Base-by-base conservation (phyloP, 2,797 vertebrate genomes). In the Betta splendens region DNA sequence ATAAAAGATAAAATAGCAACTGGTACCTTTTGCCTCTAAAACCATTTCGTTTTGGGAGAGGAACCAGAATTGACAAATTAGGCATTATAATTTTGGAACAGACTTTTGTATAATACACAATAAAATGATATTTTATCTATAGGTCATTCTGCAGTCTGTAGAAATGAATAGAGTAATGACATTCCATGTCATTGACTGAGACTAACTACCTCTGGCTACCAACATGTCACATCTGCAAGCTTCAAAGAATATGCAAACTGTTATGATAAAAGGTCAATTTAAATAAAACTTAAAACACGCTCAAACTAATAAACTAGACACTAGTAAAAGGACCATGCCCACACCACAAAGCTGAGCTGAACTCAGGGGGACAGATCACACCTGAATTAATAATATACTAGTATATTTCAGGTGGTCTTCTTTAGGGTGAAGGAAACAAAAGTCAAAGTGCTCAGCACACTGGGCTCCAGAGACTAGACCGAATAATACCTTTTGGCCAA, bases 301-400 rank as follows among this genome's bases (percentile, higher is more conserved):
- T 50, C 7, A 49, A 53, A 53, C 42, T 29, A 28, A 26, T 8
- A 56, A 67, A 64, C 47, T n/a, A 64, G 35, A 77, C 40, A 58
- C 44, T 53, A 43, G 20, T 61, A 72, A 64, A n/a, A 67, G 60
- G 72, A 86, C 85, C 79, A 60, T 84, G 75, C 48, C 76, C 80
- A 84, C 82, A 86, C 80, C 43, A 77, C 72, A 78, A 61, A 76
- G 77, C 84, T 81, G 80, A 84, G 80, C 84, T 77, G 73, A 84
- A 76, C 63, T 67, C 49, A 74, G 61, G 61, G 52, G 68, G 64
- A 80, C 64, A 47, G 69, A 54, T 46, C 18, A 42, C 29, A 33
- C 23, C 35, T 16, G 4, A 7, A 54, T 36, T 38, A 51, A 26
- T 3, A 39, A 57, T 39, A 44, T 4, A 50, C 22, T 15, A 25